phyloP scores from a whole-genome alignment of 2,797 vertebrate genomes.

The Leptatherina wallacei region DNA sequence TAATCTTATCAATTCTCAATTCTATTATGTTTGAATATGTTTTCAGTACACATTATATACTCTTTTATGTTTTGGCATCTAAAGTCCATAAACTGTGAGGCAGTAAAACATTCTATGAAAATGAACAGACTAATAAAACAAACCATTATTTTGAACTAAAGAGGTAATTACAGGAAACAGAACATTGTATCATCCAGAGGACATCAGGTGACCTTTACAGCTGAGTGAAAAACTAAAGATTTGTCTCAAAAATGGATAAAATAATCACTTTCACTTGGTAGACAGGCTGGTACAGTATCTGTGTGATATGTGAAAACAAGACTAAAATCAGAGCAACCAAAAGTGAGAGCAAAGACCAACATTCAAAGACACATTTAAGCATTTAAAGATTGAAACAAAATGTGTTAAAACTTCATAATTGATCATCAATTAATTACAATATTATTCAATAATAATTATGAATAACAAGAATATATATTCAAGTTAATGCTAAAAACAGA shows the following conservation, averaged over 20 bases:
- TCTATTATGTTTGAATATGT: neutral
- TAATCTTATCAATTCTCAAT: neutral
- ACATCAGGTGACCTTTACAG: neutral
- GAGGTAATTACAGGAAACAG: neutral
- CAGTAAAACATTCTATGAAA: neutral
- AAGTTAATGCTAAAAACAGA: neutral
- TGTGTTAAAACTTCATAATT: neutral
- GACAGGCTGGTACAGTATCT: neutral
- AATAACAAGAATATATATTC: neutral
- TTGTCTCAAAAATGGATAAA: neutral
- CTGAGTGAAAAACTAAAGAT: too few relatives aligned
- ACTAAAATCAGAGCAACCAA: too few relatives aligned
- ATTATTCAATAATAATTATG: neutral
- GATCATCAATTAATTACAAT: neutral
- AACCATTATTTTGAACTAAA: too few relatives aligned
- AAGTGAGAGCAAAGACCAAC: neutral
- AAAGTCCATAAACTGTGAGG: neutral
- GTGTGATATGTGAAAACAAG: neutral
- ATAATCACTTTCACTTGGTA: neutral
- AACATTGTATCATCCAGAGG: neutral
- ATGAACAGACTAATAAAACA: neutral
- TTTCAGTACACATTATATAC: neutral
- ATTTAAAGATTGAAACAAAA: neutral
- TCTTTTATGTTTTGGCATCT: neutral
- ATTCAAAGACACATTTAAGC: neutral